Conservation (phyloP, 2,113 vertebrate genomes). For the Syngnathoides biaculeatus region DNA sequence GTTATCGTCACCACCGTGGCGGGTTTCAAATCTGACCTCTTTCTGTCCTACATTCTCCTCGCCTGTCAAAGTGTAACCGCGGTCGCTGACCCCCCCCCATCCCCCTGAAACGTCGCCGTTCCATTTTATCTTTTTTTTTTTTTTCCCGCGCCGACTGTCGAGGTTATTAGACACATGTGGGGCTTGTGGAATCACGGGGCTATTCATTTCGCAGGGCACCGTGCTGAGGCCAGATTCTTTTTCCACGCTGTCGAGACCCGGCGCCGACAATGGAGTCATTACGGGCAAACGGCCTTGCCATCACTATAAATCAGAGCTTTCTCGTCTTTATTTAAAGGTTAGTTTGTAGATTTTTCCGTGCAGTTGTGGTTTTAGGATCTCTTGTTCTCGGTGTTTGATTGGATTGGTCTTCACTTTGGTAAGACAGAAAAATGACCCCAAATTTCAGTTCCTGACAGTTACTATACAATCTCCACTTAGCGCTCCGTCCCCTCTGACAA, state of each 20-base stretch:
- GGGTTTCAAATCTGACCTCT: slow-evolving; percentile 40
- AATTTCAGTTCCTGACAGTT: slow-evolving; percentile 34
- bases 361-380: slow-evolving; percentile 29
- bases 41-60: slow-evolving; percentile 34
- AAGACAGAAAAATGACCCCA: slow-evolving; percentile 28
- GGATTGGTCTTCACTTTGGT: slow-evolving; percentile 35
- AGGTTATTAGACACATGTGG: slow-evolving; percentile 43
- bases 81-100: slow-evolving; percentile 18
- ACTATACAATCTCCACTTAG: slow-evolving; percentile 48
- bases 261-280: slow-evolving; percentile 27
- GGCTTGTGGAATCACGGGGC: slow-evolving; percentile 41
- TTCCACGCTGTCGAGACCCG: slow-evolving; percentile 32
- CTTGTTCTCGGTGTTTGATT: slow-evolving; percentile 36
- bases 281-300: slow-evolving; percentile 37
- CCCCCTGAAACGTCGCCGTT: slow-evolving; percentile 22
- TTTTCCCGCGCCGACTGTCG: slow-evolving; percentile 30
- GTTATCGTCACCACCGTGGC: slow-evolving; percentile 24
- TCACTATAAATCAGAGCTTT: slow-evolving; percentile 46
- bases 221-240: slow-evolving; percentile 44
- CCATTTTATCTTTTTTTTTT: slow-evolving; percentile 43
- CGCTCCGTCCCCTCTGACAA: slow-evolving; percentile 58
- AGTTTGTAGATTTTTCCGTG: slow-evolving; percentile 40
- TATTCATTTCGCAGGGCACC: slow-evolving; percentile 29
- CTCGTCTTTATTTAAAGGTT: slow-evolving; percentile 49
- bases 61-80: slow-evolving; percentile 29